A percentile compares a stretch with the other conserved stretches of the same genome.
These are phyloP conservation scores for Bathynomus jamesi DNA, from an alignment of 1,140 invertebrate genomes.

Conservation along the genomic window DNA sequence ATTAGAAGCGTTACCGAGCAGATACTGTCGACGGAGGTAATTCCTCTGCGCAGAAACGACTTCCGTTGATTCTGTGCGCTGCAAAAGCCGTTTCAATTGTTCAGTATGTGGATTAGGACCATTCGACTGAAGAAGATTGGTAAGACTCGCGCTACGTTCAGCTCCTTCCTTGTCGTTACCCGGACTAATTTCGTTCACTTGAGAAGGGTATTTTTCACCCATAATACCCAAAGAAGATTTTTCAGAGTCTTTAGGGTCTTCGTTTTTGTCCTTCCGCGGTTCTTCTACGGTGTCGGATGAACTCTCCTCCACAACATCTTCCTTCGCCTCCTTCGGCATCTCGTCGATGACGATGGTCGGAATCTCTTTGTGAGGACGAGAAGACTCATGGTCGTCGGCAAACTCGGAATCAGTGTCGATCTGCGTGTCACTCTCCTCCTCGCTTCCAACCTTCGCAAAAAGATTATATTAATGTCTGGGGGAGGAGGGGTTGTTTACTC, in stretches of 20 bases:
- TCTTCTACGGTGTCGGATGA: background rate
- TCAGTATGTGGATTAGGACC: conserved; percentile 20
- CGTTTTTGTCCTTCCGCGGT: too few relatives aligned
- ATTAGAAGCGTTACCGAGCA: conserved; percentile 46
- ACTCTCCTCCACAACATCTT: conserved; percentile 14
- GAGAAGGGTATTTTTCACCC: conserved; percentile 9
- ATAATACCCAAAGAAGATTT: conserved; percentile 11
- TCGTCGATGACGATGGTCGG: conserved; percentile 45
- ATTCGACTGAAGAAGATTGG: conserved; percentile 21
- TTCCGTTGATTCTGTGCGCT: conserved; percentile 71
- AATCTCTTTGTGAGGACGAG: conserved; percentile 39
- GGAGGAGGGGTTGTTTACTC: conserved; percentile 37
- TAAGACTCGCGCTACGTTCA: conserved; percentile 29
- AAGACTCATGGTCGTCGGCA: conserved; percentile 55
- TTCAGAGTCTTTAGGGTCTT: background rate
- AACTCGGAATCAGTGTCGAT: conserved; percentile 87
- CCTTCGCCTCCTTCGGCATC: conserved; percentile 33
- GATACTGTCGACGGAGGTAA: conserved; percentile 73
- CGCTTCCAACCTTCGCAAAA: conserved; percentile 57
- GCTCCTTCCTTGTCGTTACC: conserved; percentile 9
- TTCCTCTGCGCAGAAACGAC: conserved; percentile 76
- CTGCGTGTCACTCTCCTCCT: conserved; percentile 68
- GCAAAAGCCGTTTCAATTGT: conserved; percentile 48
- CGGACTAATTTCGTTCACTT: background rate
- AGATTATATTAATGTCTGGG: conserved; percentile 40